Conservation (phyloP, 2,113 vertebrate genomes). For the Antennarius striatus region DNA sequence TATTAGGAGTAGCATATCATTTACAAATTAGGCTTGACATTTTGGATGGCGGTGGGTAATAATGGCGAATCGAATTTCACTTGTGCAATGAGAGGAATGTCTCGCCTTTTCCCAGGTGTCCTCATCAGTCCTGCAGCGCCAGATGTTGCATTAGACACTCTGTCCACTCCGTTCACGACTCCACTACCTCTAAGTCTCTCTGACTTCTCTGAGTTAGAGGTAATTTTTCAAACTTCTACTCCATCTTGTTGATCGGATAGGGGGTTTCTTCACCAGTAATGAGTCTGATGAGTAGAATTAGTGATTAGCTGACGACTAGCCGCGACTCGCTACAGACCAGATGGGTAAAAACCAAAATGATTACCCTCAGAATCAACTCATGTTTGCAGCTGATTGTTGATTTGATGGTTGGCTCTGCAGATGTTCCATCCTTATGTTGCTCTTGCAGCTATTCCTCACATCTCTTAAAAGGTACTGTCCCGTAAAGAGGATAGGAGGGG, state of each 20-base stretch:
- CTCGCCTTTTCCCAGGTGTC: slow-evolving; percentile 48
- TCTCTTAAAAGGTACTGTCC: not conserved
- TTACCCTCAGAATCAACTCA: not conserved
- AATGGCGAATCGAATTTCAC: slow-evolving; percentile 58
- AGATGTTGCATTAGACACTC: slow-evolving; percentile 46
- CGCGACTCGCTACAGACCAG: slow-evolving; percentile 1
- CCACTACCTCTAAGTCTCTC: slow-evolving; percentile 8
- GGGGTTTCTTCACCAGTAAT: slow-evolving; percentile 16
- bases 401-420: no score
- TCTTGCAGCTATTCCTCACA: not conserved
- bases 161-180: slow-evolving; percentile 18
- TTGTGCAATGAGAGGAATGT: not conserved
- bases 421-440: no score
- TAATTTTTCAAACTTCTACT: not conserved
- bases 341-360: slow-evolving; percentile 2
- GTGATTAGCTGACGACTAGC: not conserved
- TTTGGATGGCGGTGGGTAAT: slow-evolving; percentile 63
- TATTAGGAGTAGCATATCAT: slow-evolving; percentile 70
- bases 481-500: not conserved
- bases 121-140: slow-evolving; percentile 49
- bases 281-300: slow-evolving; percentile 11
- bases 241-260: slow-evolving; percentile 2
- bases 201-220: not conserved
- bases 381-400: no score
- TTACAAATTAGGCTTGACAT: slow-evolving; percentile 75